Percentiles rank a stretch among this genome's conserved stretches.
These are phyloP conservation scores for Psilopogon haemacephalus DNA, from an alignment of 2,113 vertebrate species.

Conservation along the genomic window DNA sequence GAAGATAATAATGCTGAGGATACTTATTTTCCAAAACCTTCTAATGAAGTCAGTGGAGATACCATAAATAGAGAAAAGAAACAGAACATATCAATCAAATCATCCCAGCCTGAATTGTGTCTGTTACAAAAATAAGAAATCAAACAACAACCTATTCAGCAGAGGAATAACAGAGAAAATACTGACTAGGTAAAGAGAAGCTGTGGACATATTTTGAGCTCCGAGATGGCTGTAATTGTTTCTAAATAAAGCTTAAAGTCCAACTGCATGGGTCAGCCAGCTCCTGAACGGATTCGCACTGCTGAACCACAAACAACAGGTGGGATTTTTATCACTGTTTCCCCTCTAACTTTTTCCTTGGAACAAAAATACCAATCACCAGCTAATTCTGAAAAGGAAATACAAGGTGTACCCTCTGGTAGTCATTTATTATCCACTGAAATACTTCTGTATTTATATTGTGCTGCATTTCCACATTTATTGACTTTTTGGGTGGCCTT, in stretches of 20 bases:
- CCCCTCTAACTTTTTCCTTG: neutral
- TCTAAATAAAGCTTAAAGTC: slow-evolving; percentile 35
- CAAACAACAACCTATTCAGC: neutral
- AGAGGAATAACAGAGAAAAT: slow-evolving; percentile 18
- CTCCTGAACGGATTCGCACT: neutral
- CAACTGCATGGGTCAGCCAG: neutral
- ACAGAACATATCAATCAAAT: slow-evolving; percentile 60
- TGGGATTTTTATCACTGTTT: neutral
- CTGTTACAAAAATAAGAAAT: slow-evolving; percentile 7
- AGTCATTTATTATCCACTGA: neutral
- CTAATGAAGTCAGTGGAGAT: slow-evolving; percentile 62
- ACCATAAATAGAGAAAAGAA: slow-evolving; percentile 43
- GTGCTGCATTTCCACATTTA: neutral
- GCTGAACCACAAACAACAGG: neutral
- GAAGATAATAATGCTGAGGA: slow-evolving; percentile 38
- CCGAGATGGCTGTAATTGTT: neutral
- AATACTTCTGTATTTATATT: neutral
- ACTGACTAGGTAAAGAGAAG: slow-evolving; percentile 46
- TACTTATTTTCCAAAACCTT: slow-evolving; percentile 47
- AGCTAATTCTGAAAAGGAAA: neutral
- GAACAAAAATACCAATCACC: neutral
- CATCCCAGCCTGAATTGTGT: neutral
- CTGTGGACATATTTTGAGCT: neutral
- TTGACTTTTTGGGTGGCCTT: neutral
- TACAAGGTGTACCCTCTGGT: rapidly evolving